Conservation (phyloP, 2,113 vertebrate species). For the Ondatra zibethicus region DNA sequence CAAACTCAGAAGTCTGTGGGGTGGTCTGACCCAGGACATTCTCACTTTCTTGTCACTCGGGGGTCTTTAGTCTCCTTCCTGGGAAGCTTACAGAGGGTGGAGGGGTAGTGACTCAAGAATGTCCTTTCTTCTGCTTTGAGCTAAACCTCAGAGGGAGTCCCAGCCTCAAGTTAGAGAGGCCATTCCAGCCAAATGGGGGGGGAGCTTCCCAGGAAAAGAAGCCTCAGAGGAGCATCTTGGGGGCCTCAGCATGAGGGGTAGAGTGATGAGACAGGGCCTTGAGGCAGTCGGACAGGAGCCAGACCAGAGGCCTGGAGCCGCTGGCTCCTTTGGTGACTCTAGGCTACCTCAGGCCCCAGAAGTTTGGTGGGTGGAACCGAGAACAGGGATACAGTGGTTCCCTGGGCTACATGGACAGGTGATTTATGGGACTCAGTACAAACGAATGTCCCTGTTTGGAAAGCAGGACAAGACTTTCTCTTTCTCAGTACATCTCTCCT, state of each 20-base stretch:
- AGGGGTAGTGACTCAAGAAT: background rate
- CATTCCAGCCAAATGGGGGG: background rate
- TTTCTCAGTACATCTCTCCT: accelerated
- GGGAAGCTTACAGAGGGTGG: background rate
- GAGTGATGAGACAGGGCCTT: background rate
- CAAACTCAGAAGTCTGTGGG: accelerated
- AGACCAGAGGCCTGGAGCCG: background rate
- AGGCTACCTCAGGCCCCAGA: background rate
- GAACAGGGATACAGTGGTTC: background rate
- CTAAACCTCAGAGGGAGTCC: background rate
- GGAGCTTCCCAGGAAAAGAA: background rate
- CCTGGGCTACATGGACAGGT: accelerated
- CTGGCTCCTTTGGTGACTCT: background rate
- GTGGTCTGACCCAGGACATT: background rate
- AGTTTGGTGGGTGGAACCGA: background rate
- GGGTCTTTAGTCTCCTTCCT: background rate
- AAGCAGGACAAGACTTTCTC: background rate
- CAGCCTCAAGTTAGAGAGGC: accelerated
- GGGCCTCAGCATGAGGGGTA: background rate
- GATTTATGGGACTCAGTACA: background rate
- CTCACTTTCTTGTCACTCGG: no score
- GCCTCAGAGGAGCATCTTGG: background rate
- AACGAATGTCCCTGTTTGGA: background rate
- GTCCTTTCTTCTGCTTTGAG: no score
- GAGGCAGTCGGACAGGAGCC: background rate